These are phyloP conservation scores for Drosophila macrothrix DNA, from an alignment of 2,888 invertebrate species.

Conservation along the genomic window DNA sequence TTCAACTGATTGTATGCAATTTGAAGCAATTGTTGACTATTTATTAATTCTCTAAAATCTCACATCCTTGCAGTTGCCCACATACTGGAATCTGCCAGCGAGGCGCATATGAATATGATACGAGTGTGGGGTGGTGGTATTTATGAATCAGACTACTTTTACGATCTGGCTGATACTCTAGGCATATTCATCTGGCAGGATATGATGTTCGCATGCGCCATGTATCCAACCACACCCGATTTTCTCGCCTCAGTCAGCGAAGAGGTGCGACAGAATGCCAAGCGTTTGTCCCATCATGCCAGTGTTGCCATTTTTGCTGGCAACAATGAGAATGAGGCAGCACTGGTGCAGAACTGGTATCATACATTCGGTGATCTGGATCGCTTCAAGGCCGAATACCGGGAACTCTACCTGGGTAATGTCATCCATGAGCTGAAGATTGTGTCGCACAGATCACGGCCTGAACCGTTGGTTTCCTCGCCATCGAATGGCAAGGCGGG, in stretches of 20 bases:
- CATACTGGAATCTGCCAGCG: constrained; percentile 89
- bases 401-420: constrained; percentile 92
- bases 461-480: constrained; percentile 90
- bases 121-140: constrained; percentile 99
- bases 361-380: constrained; percentile 86
- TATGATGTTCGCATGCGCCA: constrained; percentile 97
- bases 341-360: constrained; percentile 93
- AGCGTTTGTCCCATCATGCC: constrained; percentile 93
- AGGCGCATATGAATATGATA: constrained; percentile 95
- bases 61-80: constrained; percentile 85
- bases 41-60: background rate
- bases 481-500: constrained; percentile 93
- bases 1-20: background rate
- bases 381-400: constrained; percentile 90
- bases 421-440: constrained; percentile 88
- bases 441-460: constrained; percentile 76
- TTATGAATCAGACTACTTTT: constrained; percentile 96
- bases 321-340: constrained; percentile 98
- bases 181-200: constrained; percentile 99
- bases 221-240: constrained; percentile 92
- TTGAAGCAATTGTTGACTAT: background rate
- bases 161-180: constrained; percentile 92
- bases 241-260: constrained; percentile 90
- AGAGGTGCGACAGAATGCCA: constrained; percentile 93
- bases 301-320: constrained; percentile 96